Evolutionary conservation across 2,888 invertebrate genomes (phyloP).

Genomic region (Hetaerina titia): DNA sequence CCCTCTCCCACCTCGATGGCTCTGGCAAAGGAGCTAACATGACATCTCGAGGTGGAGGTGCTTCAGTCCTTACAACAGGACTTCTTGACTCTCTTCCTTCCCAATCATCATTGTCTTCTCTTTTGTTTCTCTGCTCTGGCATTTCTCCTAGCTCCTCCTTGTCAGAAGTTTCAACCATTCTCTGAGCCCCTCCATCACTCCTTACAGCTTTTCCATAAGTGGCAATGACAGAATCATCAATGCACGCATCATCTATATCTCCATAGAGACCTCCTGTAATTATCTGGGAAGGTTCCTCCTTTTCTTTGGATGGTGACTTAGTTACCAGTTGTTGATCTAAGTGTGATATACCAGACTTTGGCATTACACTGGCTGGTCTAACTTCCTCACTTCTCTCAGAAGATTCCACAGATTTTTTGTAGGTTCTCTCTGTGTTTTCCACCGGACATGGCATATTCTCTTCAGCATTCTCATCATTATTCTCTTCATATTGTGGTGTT

Average conservation of each 20-base stretch:
- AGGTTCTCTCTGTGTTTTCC: constrained; percentile 71
- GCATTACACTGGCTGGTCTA: not conserved
- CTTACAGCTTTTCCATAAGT: constrained; percentile 68
- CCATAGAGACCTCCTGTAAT: constrained; percentile 76
- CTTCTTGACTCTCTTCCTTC: constrained; percentile 72
- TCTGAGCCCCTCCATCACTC: constrained; percentile 75
- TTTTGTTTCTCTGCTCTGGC: constrained; percentile 42
- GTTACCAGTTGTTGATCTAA: not conserved
- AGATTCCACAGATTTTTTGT: constrained; percentile 70
- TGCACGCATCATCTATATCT: constrained; percentile 75
- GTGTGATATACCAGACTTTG: not conserved
- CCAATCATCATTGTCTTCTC: constrained; percentile 59
- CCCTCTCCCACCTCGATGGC: constrained; percentile 93
- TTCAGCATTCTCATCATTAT: constrained; percentile 71
- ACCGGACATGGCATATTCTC: constrained; percentile 70
- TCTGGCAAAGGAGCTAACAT: constrained; percentile 88
- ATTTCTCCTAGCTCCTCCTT: constrained; percentile 71
- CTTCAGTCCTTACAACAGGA: constrained; percentile 3
- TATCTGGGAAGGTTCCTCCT: constrained; percentile 77
- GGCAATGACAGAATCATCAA: constrained; percentile 71
- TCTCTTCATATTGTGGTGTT: constrained; percentile 74
- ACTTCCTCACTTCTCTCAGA: constrained; percentile 71
- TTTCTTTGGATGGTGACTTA: constrained; percentile 77
- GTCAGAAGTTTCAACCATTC: constrained; percentile 79
- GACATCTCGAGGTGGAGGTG: constrained; percentile 77